These are phyloP conservation scores for Argyrosomus japonicus DNA, from an alignment of 2,113 vertebrate species.

Conservation along the genomic window DNA sequence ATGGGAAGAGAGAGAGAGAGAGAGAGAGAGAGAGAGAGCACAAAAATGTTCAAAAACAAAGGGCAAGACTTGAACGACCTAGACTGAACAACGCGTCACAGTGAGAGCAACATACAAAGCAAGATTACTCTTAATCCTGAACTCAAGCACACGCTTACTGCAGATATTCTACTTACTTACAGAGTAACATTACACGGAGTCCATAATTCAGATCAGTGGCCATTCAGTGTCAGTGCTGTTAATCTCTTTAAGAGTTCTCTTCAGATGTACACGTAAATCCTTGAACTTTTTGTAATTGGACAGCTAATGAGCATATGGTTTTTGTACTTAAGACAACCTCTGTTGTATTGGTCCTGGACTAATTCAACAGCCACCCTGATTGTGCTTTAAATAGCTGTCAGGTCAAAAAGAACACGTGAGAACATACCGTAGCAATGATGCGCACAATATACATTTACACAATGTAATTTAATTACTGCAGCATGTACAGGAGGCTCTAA, in stretches of 20 bases:
- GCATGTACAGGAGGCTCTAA: not conserved
- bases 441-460: not conserved
- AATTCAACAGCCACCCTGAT: not conserved
- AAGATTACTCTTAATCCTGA: conserved; percentile 45
- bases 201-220: conserved; percentile 41
- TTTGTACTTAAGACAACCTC: conserved; percentile 11
- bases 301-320: conserved; percentile 1
- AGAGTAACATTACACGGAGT: not conserved
- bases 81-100: conserved; percentile 16
- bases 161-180: conserved; percentile 27
- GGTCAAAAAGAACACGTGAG: not conserved
- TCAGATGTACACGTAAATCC: conserved; percentile 62
- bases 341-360: conserved; percentile 3
- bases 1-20: not conserved
- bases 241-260: conserved; percentile 52
- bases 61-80: conserved; percentile 29
- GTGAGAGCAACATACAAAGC: conserved; percentile 11
- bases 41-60: conserved; percentile 47
- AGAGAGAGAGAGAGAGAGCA: conserved; percentile 9
- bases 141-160: conserved; percentile 40
- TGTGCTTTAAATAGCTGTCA: not conserved
- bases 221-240: conserved; percentile 41
- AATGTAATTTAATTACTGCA: conserved; percentile 15
- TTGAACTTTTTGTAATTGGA: conserved; percentile 28
- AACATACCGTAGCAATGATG: not conserved